Conservation (phyloP, 1,140 invertebrate genomes). For the Megalonaias nervosa region DNA sequence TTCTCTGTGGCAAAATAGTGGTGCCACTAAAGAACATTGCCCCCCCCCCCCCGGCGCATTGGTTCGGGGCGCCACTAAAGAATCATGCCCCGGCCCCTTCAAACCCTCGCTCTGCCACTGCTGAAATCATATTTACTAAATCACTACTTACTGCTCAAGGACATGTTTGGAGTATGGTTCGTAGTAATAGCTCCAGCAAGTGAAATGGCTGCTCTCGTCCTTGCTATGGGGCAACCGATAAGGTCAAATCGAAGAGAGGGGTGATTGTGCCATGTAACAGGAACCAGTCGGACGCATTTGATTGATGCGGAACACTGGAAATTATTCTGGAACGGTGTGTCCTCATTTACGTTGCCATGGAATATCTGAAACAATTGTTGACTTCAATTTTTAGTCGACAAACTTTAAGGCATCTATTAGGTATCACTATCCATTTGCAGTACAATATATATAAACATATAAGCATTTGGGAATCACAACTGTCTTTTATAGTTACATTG, state of each 20-base stretch:
- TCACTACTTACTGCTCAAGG: no score
- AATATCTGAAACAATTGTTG: slow-evolving; percentile 9
- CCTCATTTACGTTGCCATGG: slow-evolving; percentile 14
- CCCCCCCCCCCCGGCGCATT: no score
- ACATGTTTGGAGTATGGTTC: no score
- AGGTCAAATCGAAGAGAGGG: slow-evolving; percentile 19
- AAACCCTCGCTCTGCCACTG: no score
- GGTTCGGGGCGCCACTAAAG: no score
- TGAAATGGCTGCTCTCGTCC: no score
- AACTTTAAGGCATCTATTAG: background rate
- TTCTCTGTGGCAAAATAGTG: no score
- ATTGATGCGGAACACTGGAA: slow-evolving; percentile 13
- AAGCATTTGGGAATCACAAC: background rate
- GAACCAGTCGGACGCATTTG: slow-evolving; percentile 21
- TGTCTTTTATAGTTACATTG: no score
- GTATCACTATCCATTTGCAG: background rate
- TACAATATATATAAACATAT: background rate
- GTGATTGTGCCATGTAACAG: slow-evolving; percentile 10
- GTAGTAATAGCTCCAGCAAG: no score
- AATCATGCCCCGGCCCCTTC: no score
- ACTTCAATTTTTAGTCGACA: background rate
- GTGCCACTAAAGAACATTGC: no score
- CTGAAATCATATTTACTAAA: no score
- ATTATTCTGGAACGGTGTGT: slow-evolving; percentile 7
- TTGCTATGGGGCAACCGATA: slow-evolving; percentile 3